Evolutionary conservation across 2,113 vertebrate genomes (phyloP), one percentile per base, ranked within the genome.

Genomic region (Microtus montanus): DNA sequence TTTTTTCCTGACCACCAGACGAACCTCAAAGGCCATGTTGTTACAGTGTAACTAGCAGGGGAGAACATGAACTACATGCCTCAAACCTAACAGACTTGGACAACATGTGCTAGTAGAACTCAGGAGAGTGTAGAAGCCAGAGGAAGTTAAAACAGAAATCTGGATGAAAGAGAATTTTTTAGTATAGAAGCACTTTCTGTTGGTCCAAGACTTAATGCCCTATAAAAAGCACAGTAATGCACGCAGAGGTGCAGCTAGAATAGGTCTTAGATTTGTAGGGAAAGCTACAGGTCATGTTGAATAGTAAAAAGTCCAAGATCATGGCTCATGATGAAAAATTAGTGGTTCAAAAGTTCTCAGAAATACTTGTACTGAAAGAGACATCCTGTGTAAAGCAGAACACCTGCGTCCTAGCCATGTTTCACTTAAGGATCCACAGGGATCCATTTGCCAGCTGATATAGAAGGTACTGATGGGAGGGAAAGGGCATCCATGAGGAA

Each of bases 81-180:
- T 19, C 38, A 52, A 87, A 79, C 26, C 24, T 70, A 7, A 3
- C 84, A 58, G 35, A 73, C 17, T 22, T 54, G 20, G 30, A 2
- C 17, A 87, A 38, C 15, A 33, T 54, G 22, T 17, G 24, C 58
- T 41, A 92, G 38, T 1, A 80, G 77, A 22, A 88, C 70, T 54
- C 8, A 75, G 71, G 17, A 89, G 5, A 92, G 3, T 41, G 35
- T 20, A 70, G 35, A 83, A 26, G 22, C 8, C 7, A 17, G 0
- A 54, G 12, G 19, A 22, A 30, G 15, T 64, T 17, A 77, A 92
- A 95, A 75, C 7, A 75, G 63, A 80, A 91, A 61, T 78, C 82
- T 92, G 44, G 7, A 75, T 71, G 20, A 92, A 49, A 19, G 19
- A n/a, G 33, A 89, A 58, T 73, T 86, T 82, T 94, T 91, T 79